Base-by-base conservation (phyloP, 2,113 vertebrate genomes). In the cattle (Bos taurus) region DNA sequence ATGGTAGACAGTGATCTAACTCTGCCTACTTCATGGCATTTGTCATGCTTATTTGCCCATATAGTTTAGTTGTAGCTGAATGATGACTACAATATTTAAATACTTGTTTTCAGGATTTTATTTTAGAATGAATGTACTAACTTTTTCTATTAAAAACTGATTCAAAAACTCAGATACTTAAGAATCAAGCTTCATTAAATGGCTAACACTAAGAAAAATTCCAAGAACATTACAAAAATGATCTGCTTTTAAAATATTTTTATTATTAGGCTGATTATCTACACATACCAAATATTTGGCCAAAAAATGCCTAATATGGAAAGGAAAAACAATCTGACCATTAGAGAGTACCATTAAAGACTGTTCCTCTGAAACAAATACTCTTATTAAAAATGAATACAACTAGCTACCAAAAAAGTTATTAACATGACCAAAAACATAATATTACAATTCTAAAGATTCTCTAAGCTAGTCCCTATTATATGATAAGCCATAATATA, bases 1-100 rank as follows among this genome's bases (percentile, higher is more conserved):
- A 97, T 97, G 97, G 98, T 96, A 98, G 96, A 97, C 57, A 97
- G 93, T 98, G 96, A 96, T 97, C 98, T 97, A 92, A 98, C 98
- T 98, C 97, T 97, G 97, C 97, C 94, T 96, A 43, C 26, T 85
- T 97, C 46, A 87, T 6, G 93, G 80, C 95, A 98, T 90, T 94
- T 98, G 40, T 93, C 85, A 40, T 97, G 80, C 85, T 88, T 97
- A 94, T 57, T 57, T 98, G 90, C 82, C 94, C 92, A 95, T 97
- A 98, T 81, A 92, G 88, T 95, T 95, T 71, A 97, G 81, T 80
- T 98, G 77, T 88, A 98, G 93, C 16, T 98, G 95, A 98, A 95
- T 97, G 82, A 98, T 97, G 40, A 96, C 77, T 86, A 91, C 36
- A 94, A 98, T 95, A 97, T 60, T 98, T 97, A 98, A 98, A 98